These are phyloP conservation scores for Ladona fulva DNA, from an alignment of 1,140 invertebrate species.

Conservation along the genomic window DNA sequence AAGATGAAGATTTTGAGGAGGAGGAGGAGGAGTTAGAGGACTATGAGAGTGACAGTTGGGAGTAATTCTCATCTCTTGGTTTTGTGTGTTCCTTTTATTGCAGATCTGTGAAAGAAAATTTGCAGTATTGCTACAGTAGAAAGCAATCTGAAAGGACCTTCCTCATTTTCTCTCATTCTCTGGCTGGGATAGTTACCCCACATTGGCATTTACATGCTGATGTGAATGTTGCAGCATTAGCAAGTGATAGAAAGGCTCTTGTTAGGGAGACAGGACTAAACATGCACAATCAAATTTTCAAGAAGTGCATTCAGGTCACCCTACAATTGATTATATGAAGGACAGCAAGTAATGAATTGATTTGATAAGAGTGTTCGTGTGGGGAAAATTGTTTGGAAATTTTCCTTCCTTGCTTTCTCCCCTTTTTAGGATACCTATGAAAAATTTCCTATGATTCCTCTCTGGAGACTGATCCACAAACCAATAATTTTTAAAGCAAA, in stretches of 20 bases:
- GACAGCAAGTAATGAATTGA: too few species aligned
- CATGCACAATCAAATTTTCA: too few species aligned
- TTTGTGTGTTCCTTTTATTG: neutral
- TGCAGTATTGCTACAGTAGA: neutral
- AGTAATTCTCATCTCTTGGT: neutral
- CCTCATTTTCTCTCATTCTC: neutral
- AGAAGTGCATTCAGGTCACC: too few species aligned
- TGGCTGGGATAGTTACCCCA: constrained; percentile 2
- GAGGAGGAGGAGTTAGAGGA: neutral
- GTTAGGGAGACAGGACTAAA: neutral
- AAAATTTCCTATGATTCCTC: neutral
- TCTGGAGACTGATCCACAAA: neutral
- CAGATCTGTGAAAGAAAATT: neutral
- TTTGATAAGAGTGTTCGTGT: too few species aligned
- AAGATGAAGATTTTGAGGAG: neutral
- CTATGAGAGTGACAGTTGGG: neutral
- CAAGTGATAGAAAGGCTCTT: neutral
- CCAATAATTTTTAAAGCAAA: neutral
- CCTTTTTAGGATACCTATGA: neutral
- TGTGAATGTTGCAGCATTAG: neutral
- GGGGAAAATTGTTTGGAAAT: too few species aligned
- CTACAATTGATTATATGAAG: too few species aligned
- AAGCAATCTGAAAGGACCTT: neutral
- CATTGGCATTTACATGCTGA: neutral
- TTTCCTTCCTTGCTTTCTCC: neutral